phyloP scores from a whole-genome alignment of 2,888 invertebrate genomes.

The Danaus chrysippus region DNA sequence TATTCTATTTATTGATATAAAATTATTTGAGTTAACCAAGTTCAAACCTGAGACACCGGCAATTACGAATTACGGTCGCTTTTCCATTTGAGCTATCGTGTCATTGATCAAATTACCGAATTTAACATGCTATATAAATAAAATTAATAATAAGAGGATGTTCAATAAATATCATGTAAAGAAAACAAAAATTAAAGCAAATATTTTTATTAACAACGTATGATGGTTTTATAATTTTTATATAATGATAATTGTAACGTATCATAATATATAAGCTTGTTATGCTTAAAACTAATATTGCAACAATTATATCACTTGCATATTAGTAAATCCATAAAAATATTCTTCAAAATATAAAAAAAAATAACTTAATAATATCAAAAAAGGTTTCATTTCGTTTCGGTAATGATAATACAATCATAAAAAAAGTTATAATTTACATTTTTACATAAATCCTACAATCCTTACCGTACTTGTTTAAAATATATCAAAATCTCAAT shows the following conservation, averaged over 20 bases:
- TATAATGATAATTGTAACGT: neutral
- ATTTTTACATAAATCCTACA: constrained; percentile 60
- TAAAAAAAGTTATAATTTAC: constrained; percentile 46
- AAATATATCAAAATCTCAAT: constrained; percentile 25
- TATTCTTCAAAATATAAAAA: constrained; percentile 38
- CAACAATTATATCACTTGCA: constrained; percentile 75
- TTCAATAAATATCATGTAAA: neutral
- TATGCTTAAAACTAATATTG: constrained; percentile 72
- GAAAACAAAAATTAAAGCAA: constrained; percentile 54
- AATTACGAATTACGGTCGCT: too few species aligned
- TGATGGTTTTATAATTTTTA: neutral
- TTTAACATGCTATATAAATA: neutral
- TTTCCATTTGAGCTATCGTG: too few species aligned
- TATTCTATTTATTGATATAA: too few species aligned
- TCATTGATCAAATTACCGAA: too few species aligned
- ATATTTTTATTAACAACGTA: constrained; percentile 67
- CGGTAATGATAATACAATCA: constrained; percentile 15
- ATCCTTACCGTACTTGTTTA: constrained; percentile 32
- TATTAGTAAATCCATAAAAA: constrained; percentile 40
- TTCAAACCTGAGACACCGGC: too few species aligned
- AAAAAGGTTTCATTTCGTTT: constrained; percentile 14
- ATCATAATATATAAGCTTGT: constrained; percentile 27
- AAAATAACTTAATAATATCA: constrained; percentile 12
- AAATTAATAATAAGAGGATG: neutral
- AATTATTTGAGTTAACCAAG: too few species aligned